Conservation (phyloP, 2,797 vertebrate species). For the Sebastes itinus region DNA sequence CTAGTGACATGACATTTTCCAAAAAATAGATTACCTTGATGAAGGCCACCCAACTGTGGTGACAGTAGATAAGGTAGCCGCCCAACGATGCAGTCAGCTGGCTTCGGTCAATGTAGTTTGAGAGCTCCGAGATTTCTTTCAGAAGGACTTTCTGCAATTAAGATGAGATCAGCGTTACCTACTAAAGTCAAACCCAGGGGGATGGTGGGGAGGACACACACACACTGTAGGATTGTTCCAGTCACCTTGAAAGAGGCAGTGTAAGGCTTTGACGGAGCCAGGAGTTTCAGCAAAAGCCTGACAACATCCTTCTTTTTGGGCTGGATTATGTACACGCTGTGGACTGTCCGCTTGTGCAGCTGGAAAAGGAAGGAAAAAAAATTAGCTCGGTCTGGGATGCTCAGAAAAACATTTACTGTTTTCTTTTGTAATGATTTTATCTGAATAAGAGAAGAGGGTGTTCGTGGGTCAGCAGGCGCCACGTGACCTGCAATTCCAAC, state of each 20-base stretch:
- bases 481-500: not conserved
- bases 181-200: not conserved
- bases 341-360: slow-evolving; percentile 62
- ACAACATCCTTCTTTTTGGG: slow-evolving; percentile 73
- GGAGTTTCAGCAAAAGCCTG: slow-evolving; percentile 73
- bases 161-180: not conserved
- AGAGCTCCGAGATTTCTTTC: slow-evolving; percentile 79
- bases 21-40: slow-evolving; percentile 73
- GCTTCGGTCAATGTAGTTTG: slow-evolving; percentile 82
- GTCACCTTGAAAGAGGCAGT: slow-evolving; percentile 69
- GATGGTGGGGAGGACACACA: too few relatives aligned
- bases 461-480: not conserved
- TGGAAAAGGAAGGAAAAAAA: not conserved
- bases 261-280: slow-evolving; percentile 55
- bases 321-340: slow-evolving; percentile 78
- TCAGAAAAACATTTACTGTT: not conserved
- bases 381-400: not conserved
- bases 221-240: rapidly evolving
- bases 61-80: slow-evolving; percentile 80
- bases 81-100: slow-evolving; percentile 76
- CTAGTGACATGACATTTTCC: not conserved
- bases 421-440: not conserved
- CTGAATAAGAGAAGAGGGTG: not conserved
- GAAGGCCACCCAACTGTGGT: slow-evolving; percentile 81
- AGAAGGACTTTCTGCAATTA: slow-evolving; percentile 74